Conservation (phyloP, 2,888 invertebrate species). For the Apotomis turbidana region DNA sequence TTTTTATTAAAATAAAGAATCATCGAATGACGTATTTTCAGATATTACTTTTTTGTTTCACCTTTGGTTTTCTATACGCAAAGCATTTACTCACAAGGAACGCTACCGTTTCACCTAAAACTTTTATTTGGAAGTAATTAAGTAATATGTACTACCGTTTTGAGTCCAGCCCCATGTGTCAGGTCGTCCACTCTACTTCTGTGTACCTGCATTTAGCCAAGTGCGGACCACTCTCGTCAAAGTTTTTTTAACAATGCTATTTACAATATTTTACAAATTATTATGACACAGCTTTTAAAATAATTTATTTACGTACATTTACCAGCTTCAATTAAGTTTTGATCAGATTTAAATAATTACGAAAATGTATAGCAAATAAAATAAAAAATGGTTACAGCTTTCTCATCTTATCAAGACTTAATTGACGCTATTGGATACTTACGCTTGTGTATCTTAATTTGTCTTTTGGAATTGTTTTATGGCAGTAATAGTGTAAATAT, state of each 20-base stretch:
- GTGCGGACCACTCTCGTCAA: conserved; percentile 26
- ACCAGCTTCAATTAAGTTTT: conserved; percentile 35
- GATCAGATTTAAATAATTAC: conserved; percentile 18
- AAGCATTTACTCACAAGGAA: background rate
- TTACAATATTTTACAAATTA: conserved; percentile 12
- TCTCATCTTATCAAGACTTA: conserved; percentile 27
- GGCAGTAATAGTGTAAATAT: conserved; percentile 2
- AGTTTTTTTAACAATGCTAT: conserved; percentile 17
- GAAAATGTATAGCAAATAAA: background rate
- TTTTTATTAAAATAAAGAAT: background rate
- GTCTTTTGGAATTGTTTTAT: conserved; percentile 10
- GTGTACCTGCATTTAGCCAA: conserved; percentile 39
- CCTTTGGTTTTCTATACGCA: background rate
- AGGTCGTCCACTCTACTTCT: conserved; percentile 34
- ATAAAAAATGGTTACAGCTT: background rate
- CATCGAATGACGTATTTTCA: no score
- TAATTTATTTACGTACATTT: conserved; percentile 9
- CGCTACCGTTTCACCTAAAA: conserved; percentile 11
- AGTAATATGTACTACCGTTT: background rate
- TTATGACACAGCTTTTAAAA: conserved; percentile 15
- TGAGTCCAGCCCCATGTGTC: conserved; percentile 1
- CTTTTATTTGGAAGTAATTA: background rate
- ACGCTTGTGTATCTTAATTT: conserved; percentile 14
- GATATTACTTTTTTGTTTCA: no score
- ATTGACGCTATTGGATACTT: conserved; percentile 17